Conservation (phyloP, 2,113 vertebrate genomes). For the Todiramphus saurophagus region DNA sequence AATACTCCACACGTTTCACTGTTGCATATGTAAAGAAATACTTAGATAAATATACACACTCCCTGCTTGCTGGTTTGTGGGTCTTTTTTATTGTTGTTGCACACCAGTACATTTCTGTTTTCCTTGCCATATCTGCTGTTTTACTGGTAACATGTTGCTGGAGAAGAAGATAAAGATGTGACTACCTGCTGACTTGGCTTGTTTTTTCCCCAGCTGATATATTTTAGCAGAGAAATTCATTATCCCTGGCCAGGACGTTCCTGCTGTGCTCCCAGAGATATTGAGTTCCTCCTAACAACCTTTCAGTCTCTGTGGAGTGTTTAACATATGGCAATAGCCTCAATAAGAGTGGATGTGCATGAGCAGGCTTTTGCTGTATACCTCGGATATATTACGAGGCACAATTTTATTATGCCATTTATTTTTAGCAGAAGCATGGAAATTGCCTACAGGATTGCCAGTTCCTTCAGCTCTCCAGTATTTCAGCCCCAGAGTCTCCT, state of each 20-base stretch:
- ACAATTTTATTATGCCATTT: not conserved
- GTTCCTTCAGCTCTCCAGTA: not conserved
- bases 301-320: not conserved
- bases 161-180: not conserved
- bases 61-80: not conserved
- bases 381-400: not conserved
- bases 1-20: not conserved
- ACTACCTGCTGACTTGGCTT: not conserved
- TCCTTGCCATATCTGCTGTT: not conserved
- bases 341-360: not conserved
- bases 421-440: slow-evolving; percentile 59
- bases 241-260: not conserved
- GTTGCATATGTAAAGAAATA: not conserved
- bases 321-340: not conserved
- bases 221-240: not conserved
- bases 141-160: not conserved
- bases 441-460: not conserved
- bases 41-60: not conserved
- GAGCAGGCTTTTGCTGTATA: not conserved
- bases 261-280: not conserved
- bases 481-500: slow-evolving; percentile 30
- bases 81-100: not conserved
- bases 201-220: not conserved
- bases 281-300: not conserved
- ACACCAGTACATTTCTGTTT: not conserved